These are phyloP conservation scores for Aphelocoma coerulescens DNA, from an alignment of 2,113 vertebrate species.

Conservation along the genomic window DNA sequence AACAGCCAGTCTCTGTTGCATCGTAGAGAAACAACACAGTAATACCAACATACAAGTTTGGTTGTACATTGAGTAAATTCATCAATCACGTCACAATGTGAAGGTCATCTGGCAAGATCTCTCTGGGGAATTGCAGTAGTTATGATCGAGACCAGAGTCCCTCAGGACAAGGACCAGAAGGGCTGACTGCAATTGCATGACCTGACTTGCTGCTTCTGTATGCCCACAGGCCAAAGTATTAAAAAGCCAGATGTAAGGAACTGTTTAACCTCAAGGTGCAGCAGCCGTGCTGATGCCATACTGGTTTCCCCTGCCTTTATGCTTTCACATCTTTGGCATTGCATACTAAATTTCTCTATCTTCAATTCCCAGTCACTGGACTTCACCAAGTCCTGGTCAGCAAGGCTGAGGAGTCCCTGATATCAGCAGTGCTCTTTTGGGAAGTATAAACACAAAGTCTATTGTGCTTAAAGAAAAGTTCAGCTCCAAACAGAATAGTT, in stretches of 20 bases:
- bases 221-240: neutral
- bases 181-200: neutral
- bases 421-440: neutral
- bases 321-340: neutral
- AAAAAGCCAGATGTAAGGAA: neutral
- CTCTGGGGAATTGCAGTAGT: neutral
- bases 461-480: neutral
- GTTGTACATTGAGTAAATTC: neutral
- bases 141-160: accelerated
- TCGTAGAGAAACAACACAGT: neutral
- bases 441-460: neutral
- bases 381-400: neutral
- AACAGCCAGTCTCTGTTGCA: neutral
- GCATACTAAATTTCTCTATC: neutral
- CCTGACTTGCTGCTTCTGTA: neutral
- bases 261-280: neutral
- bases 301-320: neutral
- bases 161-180: neutral
- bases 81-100: neutral
- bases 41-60: neutral
- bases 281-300: neutral
- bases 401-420: neutral
- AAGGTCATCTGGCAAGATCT: neutral
- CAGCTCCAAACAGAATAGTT: neutral
- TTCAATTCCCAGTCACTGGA: neutral